Conservation (phyloP, 2,113 vertebrate species). For the Merops nubicus region DNA sequence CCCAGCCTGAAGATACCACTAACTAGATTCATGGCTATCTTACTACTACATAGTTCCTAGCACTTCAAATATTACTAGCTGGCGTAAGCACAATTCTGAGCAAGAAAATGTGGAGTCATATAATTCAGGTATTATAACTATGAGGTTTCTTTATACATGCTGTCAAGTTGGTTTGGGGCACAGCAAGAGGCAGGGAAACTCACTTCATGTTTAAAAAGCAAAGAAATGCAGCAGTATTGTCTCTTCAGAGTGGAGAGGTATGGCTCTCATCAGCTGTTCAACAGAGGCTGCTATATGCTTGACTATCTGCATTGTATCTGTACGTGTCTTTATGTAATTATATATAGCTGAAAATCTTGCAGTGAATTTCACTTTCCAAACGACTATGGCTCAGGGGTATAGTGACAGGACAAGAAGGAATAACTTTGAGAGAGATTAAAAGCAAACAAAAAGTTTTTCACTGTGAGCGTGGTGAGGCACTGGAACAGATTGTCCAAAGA, state of each 20-base stretch:
- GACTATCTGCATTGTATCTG: not conserved
- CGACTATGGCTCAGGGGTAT: too few relatives aligned
- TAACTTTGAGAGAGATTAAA: not conserved
- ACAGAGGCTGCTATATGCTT: not conserved
- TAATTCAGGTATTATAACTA: not conserved
- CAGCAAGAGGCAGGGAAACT: rapidly evolving
- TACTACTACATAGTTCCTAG: rapidly evolving
- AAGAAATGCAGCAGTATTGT: not conserved
- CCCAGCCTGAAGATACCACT: not conserved
- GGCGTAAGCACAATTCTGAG: not conserved
- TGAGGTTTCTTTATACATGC: not conserved
- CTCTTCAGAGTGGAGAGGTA: not conserved
- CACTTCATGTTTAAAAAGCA: not conserved
- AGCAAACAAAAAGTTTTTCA: too few relatives aligned
- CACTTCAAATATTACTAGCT: not conserved
- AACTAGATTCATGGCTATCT: not conserved
- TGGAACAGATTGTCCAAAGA: not conserved
- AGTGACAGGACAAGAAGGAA: not conserved
- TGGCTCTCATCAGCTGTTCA: not conserved
- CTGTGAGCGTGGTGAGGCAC: not conserved
- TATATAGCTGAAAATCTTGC: not conserved
- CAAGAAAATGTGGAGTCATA: not conserved
- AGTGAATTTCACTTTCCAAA: not conserved
- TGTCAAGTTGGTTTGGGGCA: not conserved
- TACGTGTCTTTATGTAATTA: not conserved